Evolutionary conservation across 30 jellyfish, hydroid and myxozoan species (phyloP).

Genomic region (Turritopsis dohrnii): DNA sequence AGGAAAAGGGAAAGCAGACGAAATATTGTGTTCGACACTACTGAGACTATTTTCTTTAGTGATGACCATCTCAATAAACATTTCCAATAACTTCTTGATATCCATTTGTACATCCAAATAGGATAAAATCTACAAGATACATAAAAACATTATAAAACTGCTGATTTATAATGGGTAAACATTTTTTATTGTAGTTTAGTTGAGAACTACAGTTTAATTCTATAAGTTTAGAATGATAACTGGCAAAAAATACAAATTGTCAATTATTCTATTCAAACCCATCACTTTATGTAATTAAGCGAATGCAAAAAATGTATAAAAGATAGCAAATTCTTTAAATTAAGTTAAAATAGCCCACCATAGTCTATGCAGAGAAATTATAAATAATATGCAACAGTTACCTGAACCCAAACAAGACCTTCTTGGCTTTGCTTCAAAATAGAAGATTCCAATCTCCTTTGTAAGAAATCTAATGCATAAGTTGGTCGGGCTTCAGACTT

Average conservation of each 20-base stretch:
- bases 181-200: too few species aligned
- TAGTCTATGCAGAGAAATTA: too few species aligned
- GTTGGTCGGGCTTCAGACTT: constrained; percentile 49
- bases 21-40: constrained; percentile 16
- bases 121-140: constrained; percentile 55
- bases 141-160: neutral
- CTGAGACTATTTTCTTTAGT: constrained; percentile 26
- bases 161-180: neutral
- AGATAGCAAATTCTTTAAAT: too few species aligned
- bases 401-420: constrained; percentile 87
- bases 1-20: constrained; percentile 78
- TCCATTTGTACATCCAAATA: constrained; percentile 63
- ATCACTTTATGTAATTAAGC: too few species aligned
- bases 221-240: too few species aligned
- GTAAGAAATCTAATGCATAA: constrained; percentile 62
- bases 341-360: too few species aligned
- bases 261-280: too few species aligned
- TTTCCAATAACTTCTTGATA: constrained; percentile 33
- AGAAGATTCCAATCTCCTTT: constrained; percentile 55
- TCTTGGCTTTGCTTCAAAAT: constrained; percentile 60
- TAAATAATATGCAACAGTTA: neutral
- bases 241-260: too few species aligned
- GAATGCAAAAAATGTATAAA: too few species aligned
- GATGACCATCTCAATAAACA: constrained; percentile 43
- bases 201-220: too few species aligned